Evolutionary conservation across 2,797 vertebrate genomes (phyloP), one percentile per base, ranked within the genome.

Genomic region (Potorous gilbertii): DNA sequence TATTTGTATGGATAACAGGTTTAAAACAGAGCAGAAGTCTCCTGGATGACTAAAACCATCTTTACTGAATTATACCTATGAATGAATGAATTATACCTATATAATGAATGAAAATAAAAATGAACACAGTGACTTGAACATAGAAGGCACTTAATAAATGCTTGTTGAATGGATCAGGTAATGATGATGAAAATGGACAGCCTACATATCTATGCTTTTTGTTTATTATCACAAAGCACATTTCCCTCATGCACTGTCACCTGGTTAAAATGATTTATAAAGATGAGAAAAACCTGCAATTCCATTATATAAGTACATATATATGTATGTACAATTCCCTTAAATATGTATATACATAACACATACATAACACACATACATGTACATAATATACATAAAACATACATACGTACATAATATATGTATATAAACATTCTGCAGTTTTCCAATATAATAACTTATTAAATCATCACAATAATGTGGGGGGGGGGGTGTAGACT

Each of bases 1-100:
- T 94, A 92, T 95, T 94, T 90, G 94, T 54, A n/a, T 57, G 34
- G 96, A 95, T 91, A 92, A 21, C 2, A 16, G 92, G 54, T n/a
- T 94, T 66, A 94, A 66, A 90, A 94, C 40, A 96, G 94, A 52
- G 12, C 29, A 59, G 54, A 87, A 94, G 93, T 91, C 92, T 56
- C 93, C 92, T 57, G 74, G 46, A 94, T 11, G 46, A 28, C 59
- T 94, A 55, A 56, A 92, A 66, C 29, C 92, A 54, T 90, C 55
- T 95, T 93, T 74, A 55, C 56, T 92, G 40, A 87, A 46, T 1
- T 50, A 27, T 87, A 87, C 24, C 74, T 12, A 0, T 87, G 40
- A 11, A 87, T 87, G 3, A 87, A 50, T 50, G 40, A 27, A 50
- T n/a, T n/a, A n/a, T n/a, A n/a, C n/a, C n/a, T n/a, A n/a, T n/a